These are phyloP conservation scores for Pelobates cultripes DNA, from an alignment of 2,797 vertebrate species.

Conservation along the genomic window DNA sequence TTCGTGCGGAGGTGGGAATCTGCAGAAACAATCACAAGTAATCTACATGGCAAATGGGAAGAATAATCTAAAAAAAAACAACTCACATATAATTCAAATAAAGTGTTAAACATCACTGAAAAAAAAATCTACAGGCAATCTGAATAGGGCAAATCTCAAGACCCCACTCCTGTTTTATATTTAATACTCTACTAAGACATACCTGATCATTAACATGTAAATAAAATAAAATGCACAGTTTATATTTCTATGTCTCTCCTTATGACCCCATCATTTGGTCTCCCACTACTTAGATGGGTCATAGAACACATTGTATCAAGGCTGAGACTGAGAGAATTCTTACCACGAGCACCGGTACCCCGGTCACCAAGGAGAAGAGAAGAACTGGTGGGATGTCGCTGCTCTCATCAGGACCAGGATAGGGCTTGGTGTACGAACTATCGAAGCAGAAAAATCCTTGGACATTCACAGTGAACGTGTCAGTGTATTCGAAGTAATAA, in stretches of 20 bases:
- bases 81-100: not conserved
- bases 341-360: constrained; percentile 91
- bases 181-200: no score
- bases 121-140: no score
- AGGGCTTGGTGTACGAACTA: constrained; percentile 90
- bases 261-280: no score
- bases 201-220: no score
- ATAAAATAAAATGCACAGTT: no score
- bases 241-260: no score
- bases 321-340: constrained; percentile 61
- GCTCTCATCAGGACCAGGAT: constrained; percentile 91
- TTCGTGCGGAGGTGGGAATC: not conserved
- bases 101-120: constrained; percentile 31
- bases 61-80: no score
- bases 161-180: no score
- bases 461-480: constrained; percentile 94
- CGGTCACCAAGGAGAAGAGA: constrained; percentile 88
- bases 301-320: not conserved
- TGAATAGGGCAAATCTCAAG: no score
- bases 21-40: constrained; percentile 25
- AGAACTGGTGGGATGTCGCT: constrained; percentile 91
- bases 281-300: not conserved
- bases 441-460: constrained; percentile 98
- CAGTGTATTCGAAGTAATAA: constrained; percentile 97
- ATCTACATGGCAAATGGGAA: no score